Base-by-base conservation (phyloP, 2,113 vertebrate species). In the Sturnus vulgaris region DNA sequence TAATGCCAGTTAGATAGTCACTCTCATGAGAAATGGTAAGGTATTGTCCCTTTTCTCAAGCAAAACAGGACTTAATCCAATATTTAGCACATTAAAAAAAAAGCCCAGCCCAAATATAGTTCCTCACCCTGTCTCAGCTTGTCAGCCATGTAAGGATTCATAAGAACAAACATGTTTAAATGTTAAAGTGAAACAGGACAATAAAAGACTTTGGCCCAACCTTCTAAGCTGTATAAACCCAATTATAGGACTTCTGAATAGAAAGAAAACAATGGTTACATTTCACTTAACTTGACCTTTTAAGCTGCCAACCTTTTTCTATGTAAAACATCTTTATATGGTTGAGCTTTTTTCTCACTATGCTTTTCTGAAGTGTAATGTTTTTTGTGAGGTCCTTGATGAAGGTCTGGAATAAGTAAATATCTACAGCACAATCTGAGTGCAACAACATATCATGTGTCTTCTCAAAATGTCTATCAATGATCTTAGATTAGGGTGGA, bases 261-360 rank as follows among this genome's bases (percentile, higher is more conserved):
- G 64, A 77, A 92, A 57, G 73, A 69, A 69, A 90, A 46, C 8
- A 90, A 39, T 69, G 20, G 35, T 53, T 88, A 6, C 78, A 53
- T 91, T 97, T 92, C 49, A 40, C 46, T 90, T 71, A 77, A 78
- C 20, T 68, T 93, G 86, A 86, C 81, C 73, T 93, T 86, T 91
- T 50, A 78, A 82, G 70, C 53, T 85, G 86, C 91, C 91, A 95
- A 72, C 18, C n/a, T 84, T 93, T 89, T 84, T 60, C 23, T 68
- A 21, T 35, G n/a, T 40, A 92, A 90, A 96, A 35, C n/a, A 39
- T 87, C 55, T 69, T 93, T 65, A 42, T 55, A 16, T 33, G 22
- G 10, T 25, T 35, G 47, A 88, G 20, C 39, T 80, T 10, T 80
- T 10, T 63, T 94, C 71, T 90, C 21, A 56, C 9, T 66, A 30